phyloP scores from a whole-genome alignment of 2,113 vertebrate species.

The Neodon shergylaensis region DNA sequence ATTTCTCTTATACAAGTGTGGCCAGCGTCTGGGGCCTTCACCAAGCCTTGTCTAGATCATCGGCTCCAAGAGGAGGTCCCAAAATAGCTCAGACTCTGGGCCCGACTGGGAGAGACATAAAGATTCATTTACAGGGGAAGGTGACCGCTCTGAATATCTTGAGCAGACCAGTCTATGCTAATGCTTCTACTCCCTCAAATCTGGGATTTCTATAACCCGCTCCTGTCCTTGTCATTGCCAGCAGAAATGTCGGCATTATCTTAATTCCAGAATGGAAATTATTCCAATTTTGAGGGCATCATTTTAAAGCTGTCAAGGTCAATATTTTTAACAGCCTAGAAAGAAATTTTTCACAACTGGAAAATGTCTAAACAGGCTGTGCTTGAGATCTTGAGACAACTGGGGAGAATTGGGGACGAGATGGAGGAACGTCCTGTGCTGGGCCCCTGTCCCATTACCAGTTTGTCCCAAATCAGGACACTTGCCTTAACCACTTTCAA shows the following conservation, averaged over 20 bases:
- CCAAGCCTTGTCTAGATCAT: conserved; percentile 45
- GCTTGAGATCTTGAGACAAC: conserved; percentile 75
- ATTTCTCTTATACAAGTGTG: conserved; percentile 31
- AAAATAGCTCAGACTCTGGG: conserved; percentile 67
- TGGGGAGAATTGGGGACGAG: conserved; percentile 75
- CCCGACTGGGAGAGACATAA: conserved; percentile 61
- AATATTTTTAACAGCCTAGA: conserved; percentile 78
- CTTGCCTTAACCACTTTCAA: conserved; percentile 64
- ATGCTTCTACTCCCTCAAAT: conserved; percentile 69
- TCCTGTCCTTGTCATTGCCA: conserved; percentile 48
- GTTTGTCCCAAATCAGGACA: neutral
- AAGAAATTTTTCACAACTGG: conserved; percentile 66
- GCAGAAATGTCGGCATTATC: conserved; percentile 80
- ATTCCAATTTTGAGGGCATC: conserved; percentile 81
- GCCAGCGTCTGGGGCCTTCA: conserved; percentile 45
- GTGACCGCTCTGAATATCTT: conserved; percentile 69
- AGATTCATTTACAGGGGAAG: conserved; percentile 74
- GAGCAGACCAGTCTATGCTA: conserved; percentile 63
- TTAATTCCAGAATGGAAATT: conserved; percentile 82
- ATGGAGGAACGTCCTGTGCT: conserved; percentile 59
- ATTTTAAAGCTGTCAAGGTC: conserved; percentile 83
- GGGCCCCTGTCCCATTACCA: conserved; percentile 58
- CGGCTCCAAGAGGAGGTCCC: conserved; percentile 56
- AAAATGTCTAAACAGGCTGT: conserved; percentile 79
- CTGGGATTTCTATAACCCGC: conserved; percentile 77